Conservation (phyloP, 2,113 vertebrate species). For the Bucco capensis region DNA sequence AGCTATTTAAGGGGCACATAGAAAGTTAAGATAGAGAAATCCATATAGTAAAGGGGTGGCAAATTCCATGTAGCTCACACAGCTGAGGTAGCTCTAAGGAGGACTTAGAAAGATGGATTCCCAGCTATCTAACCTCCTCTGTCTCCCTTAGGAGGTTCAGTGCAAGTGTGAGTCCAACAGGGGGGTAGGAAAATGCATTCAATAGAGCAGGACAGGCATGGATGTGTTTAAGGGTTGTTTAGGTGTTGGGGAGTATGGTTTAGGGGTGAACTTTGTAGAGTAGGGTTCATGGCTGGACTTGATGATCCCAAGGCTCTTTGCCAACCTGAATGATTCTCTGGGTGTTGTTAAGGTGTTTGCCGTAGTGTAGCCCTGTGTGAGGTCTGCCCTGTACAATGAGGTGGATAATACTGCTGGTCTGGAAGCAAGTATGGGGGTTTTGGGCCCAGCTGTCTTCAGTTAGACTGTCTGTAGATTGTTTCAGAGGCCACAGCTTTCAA, state of each 20-base stretch:
- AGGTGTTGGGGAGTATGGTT: too few species aligned
- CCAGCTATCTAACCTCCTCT: background rate
- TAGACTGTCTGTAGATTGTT: background rate
- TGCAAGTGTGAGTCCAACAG: background rate
- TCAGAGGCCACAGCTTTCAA: background rate
- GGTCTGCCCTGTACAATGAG: background rate
- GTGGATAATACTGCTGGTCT: background rate
- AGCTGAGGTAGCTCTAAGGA: background rate
- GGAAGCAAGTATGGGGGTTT: background rate
- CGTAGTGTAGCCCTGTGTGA: background rate
- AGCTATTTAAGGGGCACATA: background rate
- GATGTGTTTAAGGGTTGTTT: too few species aligned
- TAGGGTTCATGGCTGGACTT: too few species aligned
- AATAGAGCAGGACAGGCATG: background rate
- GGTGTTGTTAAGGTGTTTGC: background rate
- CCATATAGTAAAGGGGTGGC: background rate
- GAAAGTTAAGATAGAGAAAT: background rate
- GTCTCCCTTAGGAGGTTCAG: background rate
- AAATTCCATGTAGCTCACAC: background rate
- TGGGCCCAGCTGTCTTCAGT: background rate
- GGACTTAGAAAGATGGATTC: background rate
- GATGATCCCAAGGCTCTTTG: too few species aligned
- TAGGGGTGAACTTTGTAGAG: too few species aligned
- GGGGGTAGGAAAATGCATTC: accelerated
- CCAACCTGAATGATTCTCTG: too few species aligned